A percentile compares a stretch with the other conserved stretches of the same genome.
These are phyloP conservation scores for Holothuria leucospilota DNA, from an alignment of 53 echinoderm and acorn worm genomes.

Conservation along the genomic window DNA sequence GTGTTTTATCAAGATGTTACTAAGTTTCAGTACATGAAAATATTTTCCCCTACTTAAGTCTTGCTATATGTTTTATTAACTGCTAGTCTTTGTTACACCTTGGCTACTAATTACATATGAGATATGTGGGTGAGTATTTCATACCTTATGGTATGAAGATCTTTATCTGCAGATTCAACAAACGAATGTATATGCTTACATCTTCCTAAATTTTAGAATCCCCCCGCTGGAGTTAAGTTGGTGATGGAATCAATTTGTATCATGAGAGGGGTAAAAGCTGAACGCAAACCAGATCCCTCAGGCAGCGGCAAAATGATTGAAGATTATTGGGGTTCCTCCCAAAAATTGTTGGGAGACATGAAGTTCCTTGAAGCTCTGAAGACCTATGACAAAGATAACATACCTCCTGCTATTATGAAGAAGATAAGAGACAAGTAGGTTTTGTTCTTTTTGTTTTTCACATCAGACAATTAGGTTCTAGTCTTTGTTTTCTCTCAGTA, in stretches of 20 bases:
- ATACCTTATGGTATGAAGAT: no score
- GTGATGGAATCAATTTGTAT: slow-evolving; percentile 97
- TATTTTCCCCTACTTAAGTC: no score
- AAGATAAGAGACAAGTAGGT: slow-evolving; percentile 95
- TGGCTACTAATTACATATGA: no score
- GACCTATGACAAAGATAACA: slow-evolving; percentile 94
- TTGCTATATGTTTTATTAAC: no score
- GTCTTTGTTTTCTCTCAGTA: neutral
- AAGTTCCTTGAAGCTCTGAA: slow-evolving; percentile 95
- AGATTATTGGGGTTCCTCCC: slow-evolving; percentile 98
- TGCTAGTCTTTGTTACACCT: no score
- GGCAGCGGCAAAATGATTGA: slow-evolving; percentile 97
- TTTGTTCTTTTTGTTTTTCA: neutral
- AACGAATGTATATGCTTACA: neutral
- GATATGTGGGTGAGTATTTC: no score
- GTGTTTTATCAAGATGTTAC: no score
- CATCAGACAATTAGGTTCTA: no score
- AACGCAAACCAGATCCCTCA: slow-evolving; percentile 94
- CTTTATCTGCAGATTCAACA: no score
- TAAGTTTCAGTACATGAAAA: no score
- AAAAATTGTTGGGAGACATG: slow-evolving; percentile 97
- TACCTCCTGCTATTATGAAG: slow-evolving; percentile 86
- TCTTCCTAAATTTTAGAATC: slow-evolving; percentile 66
- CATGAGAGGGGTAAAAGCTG: slow-evolving; percentile 93
- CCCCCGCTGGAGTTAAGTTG: slow-evolving; percentile 88